Conservation (phyloP, 2,113 vertebrate genomes). For the Pollimyrus isidori region DNA sequence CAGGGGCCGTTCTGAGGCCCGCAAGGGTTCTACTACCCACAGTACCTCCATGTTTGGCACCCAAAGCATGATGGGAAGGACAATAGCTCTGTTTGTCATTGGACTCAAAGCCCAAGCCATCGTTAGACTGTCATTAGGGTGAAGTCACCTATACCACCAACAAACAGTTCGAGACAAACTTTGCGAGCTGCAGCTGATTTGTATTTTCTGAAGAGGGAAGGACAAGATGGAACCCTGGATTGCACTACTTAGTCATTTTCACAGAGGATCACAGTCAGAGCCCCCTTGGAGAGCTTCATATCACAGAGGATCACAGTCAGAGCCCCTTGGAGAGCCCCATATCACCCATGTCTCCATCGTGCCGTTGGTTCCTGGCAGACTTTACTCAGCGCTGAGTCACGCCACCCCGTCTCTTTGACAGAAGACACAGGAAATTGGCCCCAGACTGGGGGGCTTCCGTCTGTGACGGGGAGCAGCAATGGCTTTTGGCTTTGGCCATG, state of each 20-base stretch:
- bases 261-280: background rate
- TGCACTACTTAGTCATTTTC: background rate
- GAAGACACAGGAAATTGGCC: conserved; percentile 6
- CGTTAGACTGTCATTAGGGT: background rate
- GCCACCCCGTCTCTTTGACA: background rate
- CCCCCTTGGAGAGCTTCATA: background rate
- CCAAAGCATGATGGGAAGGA: background rate
- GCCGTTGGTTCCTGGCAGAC: background rate
- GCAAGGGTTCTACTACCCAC: background rate
- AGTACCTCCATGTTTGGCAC: background rate
- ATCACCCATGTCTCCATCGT: background rate
- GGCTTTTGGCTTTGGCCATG: conserved; percentile 43
- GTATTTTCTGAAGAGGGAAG: background rate
- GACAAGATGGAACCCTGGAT: background rate
- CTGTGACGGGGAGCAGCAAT: conserved; percentile 55
- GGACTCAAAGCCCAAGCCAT: background rate
- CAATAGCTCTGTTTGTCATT: background rate
- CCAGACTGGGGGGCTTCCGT: background rate
- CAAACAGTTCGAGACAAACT: background rate
- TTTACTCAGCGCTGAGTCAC: conserved; percentile 8
- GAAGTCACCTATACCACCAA: background rate
- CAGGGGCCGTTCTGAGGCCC: background rate
- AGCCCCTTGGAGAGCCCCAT: background rate
- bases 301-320: background rate
- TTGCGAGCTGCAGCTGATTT: background rate